A percentile compares a stretch with the other conserved stretches of the same genome.
Conservation (phyloP, 2,888 invertebrate genomes). For the Sepiola atlantica region DNA sequence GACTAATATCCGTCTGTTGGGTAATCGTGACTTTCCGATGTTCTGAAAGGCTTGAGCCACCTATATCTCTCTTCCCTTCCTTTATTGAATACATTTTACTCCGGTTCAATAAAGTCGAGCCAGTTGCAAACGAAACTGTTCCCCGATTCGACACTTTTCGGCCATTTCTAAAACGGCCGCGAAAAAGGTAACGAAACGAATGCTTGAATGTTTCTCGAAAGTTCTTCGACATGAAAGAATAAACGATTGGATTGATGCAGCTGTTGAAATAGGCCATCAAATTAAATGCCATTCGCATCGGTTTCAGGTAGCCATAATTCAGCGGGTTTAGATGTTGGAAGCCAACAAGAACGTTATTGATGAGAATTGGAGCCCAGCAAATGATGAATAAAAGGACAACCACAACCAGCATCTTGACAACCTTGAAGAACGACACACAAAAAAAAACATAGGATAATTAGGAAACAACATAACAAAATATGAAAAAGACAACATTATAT, state of each 20-base stretch:
- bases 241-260: conserved; percentile 84
- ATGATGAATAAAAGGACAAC: conserved; percentile 82
- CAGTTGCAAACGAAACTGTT: neutral
- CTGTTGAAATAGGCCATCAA: conserved; percentile 84
- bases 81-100: conserved; percentile 39
- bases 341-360: conserved; percentile 81
- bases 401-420: conserved; percentile 84
- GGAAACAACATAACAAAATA: too few relatives aligned
- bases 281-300: conserved; percentile 80
- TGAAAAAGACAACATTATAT: too few relatives aligned
- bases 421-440: conserved; percentile 75
- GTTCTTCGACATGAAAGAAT: conserved; percentile 84
- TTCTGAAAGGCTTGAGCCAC: conserved; percentile 38
- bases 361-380: conserved; percentile 82
- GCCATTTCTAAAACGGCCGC: conserved; percentile 46
- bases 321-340: conserved; percentile 78
- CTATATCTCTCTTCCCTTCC: neutral
- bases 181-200: conserved; percentile 58
- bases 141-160: neutral
- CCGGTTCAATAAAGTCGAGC: conserved; percentile 16
- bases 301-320: conserved; percentile 78
- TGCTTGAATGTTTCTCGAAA: conserved; percentile 78
- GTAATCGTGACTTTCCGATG: neutral
- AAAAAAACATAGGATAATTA: too few relatives aligned
- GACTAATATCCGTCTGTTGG: neutral